phyloP scores from a whole-genome alignment of 2,888 invertebrate species.

The Myopa testacea region DNA sequence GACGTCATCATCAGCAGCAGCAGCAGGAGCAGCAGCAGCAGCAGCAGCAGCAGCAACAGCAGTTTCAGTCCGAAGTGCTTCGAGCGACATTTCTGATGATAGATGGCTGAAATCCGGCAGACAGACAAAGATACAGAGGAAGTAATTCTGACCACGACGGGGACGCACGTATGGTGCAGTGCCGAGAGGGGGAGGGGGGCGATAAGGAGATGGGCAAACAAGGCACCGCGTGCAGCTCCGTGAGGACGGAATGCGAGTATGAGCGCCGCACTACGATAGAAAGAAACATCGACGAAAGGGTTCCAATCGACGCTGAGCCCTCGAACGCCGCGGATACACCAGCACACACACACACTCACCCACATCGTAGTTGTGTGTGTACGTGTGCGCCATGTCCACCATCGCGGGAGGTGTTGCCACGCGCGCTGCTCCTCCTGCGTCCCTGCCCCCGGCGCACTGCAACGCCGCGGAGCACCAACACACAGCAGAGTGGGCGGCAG shows the following conservation, averaged over 20 bases:
- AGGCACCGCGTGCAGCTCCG: not conserved
- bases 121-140: conserved; percentile 24
- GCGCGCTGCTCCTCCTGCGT: not conserved
- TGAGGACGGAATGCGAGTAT: not conserved
- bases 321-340: not conserved
- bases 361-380: no score
- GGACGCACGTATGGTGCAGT: not conserved
- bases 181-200: not conserved
- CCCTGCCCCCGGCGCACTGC: not conserved
- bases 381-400: not conserved
- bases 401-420: conserved; percentile 6
- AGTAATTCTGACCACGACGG: conserved; percentile 38
- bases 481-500: not conserved
- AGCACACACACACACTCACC: not conserved
- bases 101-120: conserved; percentile 6
- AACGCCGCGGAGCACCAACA: not conserved
- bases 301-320: not conserved
- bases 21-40: not conserved
- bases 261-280: not conserved
- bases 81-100: conserved; percentile 22
- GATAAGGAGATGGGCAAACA: not conserved
- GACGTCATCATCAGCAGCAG: not conserved
- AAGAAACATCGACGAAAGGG: not conserved
- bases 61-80: not conserved
- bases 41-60: not conserved